Base-by-base conservation (phyloP, 2,113 vertebrate genomes). In the Fregata magnificens region DNA sequence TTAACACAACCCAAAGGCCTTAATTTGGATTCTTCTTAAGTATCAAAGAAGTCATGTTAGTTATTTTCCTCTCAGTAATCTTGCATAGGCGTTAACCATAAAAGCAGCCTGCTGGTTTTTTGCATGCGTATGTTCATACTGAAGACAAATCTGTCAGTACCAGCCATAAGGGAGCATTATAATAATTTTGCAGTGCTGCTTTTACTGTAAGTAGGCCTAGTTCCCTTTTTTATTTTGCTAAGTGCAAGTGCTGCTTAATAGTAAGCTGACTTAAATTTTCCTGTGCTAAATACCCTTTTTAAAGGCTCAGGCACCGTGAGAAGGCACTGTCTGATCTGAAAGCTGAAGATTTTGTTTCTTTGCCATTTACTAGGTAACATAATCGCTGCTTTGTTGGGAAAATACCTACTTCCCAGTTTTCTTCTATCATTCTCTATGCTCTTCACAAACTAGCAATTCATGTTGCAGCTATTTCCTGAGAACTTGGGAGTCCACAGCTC, bases 81-180 rank as follows among this genome's bases (percentile, higher is more conserved):
- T 69, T 79, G 16, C 19, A 18, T 6, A 26, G 38, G 29, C 2
- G 8, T 47, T 53, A 34, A 18, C 29, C 4, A 2, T n/a, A 28
- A 20, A 45, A 45, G 7, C 13, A 66, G 58, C 38, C 91, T 71
- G 86, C 97, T 98, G 97, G 98, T 97, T 29, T 92, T 92, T 88
- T 98, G 98, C 98, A 98, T 98, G 98, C 98, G 96, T 98, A 97
- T 98, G 98, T 98, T 99, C 98, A 98, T 98, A 97, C 98, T 98
- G 98, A 98, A 98, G 98, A 98, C 97, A 98, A 98, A 98, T 98
- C 98, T 98, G 98, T 98, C 98, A 96, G 98, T 98, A 98, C 96
- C 97, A 98, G 98, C 98, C 98, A 97, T 97, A 97, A 97, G 98
- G 98, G 97, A 99, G 97, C 98, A 97, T 98, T 98, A 18, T 94